Evolutionary conservation across 2,113 vertebrate genomes (phyloP), one percentile per base, ranked within the genome.

Genomic region (Catagonus wagneri): DNA sequence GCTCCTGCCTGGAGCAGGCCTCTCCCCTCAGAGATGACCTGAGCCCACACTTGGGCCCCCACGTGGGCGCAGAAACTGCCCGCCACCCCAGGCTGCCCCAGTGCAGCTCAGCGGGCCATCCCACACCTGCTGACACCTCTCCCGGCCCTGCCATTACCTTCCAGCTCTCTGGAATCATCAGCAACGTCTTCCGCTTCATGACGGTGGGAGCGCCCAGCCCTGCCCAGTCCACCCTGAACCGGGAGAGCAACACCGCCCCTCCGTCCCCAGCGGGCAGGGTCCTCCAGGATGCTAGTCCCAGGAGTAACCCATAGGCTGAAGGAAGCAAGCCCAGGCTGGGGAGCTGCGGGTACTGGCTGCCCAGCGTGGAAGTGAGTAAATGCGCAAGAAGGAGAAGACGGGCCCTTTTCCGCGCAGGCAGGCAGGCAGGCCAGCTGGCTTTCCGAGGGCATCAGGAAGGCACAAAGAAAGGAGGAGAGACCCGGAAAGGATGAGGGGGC

Each of bases 181-280:
- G 69, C 86, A 93, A 29, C n/a, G 75, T 96, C 75, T 66, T 97
- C 66, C 63, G 83, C 44, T 83, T 96, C 96, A 97, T 95, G n/a
- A 34, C 0, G 25, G 58, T 0, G 25, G 68, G n/a, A 23, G 54
- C 6, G 0, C 79, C 68, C 0, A 0, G n/a, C 50, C 71, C 50
- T 23, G 25, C 79, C 52, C 63, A 0, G 60, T 72, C 69, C 63
- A n/a, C 86, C n/a, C 63, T 71, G 88, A 32, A 19, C 15, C 12
- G 2, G 22, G 61, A 63, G 17, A 34, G 54, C 9, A 54, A 15
- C 27, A 15, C 11, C 44, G 8, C 44, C 44, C 44, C 44, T n/a
- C n/a, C n/a, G n/a, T n/a, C n/a, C n/a, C n/a, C n/a, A n/a, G 13
- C 25, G 4, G 6, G 58, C 44, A 13, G 10, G 56, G 52, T 19